These are phyloP conservation scores for Bombus waltoni DNA, from an alignment of 1,140 invertebrate species.

Conservation along the genomic window DNA sequence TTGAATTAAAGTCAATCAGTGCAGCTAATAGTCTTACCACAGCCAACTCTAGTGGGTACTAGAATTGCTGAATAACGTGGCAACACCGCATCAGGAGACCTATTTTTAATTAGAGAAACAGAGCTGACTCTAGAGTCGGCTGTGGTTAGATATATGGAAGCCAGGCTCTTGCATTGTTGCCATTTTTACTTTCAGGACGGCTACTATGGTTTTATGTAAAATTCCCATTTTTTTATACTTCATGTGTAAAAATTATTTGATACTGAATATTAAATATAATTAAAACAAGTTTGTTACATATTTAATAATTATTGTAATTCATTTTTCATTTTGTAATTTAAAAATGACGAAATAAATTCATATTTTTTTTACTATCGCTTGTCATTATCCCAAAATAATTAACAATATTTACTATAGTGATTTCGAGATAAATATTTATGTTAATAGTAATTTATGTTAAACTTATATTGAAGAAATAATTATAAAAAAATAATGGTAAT, in stretches of 20 bases:
- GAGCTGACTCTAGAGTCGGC: too few species aligned
- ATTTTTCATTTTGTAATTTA: neutral
- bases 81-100: too few species aligned
- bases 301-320: neutral
- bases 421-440: neutral
- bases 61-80: too few species aligned
- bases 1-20: neutral
- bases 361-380: neutral
- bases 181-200: too few species aligned
- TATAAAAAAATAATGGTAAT: neutral
- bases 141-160: too few species aligned
- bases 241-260: neutral
- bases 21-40: neutral
- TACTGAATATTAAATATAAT: neutral
- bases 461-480: neutral
- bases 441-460: neutral
- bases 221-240: neutral
- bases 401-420: neutral
- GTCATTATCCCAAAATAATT: neutral
- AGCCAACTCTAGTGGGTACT: too few species aligned
- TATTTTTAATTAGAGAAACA: too few species aligned
- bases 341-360: neutral
- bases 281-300: neutral
- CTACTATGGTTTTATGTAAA: neutral
- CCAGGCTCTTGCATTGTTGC: too few species aligned